Evolutionary conservation across 2,888 invertebrate genomes (phyloP).

Genomic region (Linnaemya vulpina): DNA sequence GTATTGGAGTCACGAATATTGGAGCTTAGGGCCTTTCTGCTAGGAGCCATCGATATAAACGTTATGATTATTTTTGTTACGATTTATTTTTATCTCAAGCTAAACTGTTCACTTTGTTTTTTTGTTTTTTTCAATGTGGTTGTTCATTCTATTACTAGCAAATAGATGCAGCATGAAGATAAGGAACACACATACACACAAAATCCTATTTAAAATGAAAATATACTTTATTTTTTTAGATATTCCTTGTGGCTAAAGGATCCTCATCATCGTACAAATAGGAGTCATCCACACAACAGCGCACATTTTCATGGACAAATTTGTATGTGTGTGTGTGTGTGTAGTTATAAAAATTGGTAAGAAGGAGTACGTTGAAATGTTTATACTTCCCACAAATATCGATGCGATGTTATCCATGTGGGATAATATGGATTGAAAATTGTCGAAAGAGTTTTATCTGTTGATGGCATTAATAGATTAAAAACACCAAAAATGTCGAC

Average conservation of each 20-base stretch:
- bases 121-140: background rate
- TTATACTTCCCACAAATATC: too few species aligned
- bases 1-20: too few species aligned
- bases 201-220: constrained; percentile 10
- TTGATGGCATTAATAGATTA: too few species aligned
- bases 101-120: background rate
- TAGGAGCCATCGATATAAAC: too few species aligned
- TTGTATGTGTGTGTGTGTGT: background rate
- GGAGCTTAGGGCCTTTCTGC: too few species aligned
- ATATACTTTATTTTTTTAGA: background rate
- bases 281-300: background rate
- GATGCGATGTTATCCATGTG: too few species aligned
- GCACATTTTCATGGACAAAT: too few species aligned
- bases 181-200: background rate
- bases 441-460: too few species aligned
- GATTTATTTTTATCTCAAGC: constrained; percentile 40
- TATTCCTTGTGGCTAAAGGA: constrained; percentile 8
- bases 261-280: background rate
- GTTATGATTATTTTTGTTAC: constrained; percentile 59
- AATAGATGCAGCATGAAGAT: background rate
- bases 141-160: constrained; percentile 1
- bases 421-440: too few species aligned
- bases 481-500: too few species aligned
- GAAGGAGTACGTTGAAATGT: too few species aligned
- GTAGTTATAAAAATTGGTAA: too few species aligned